Base-by-base conservation (phyloP, 2,797 vertebrate species). In the Ptychobarbus kaznakovi region DNA sequence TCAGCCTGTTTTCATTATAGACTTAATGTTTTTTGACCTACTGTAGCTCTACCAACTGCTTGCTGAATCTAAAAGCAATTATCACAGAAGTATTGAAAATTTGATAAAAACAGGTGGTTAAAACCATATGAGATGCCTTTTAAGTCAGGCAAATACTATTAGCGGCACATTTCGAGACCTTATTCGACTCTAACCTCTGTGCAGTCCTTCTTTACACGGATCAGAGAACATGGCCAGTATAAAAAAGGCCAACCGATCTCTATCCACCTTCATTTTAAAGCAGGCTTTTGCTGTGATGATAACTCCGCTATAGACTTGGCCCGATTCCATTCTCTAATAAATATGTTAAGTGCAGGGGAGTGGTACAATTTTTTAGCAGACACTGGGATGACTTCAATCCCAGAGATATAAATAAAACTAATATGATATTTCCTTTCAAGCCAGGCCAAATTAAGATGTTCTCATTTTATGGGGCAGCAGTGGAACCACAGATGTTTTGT, bases 311-410 rank as follows among this genome's bases (percentile, higher is more conserved):
- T n/a, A 78, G 85, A 87, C 84, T 86, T 90, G 86, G 86, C 82
- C 72, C 58, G 32, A 79, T 88, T 89, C 83, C 86, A 88, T 86
- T 40, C 83, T 73, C 91, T 93, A 92, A 94, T 94, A 93, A 94
- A 95, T 94, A 92, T 90, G 87, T 91, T 88, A 87, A 90, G 82
- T 87, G 25, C 69, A 89, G 76, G 61, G 51, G 74, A 81, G 74
- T 86, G 76, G 85, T 86, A 82, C 85, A 85, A 87, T 65, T 84
- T 84, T 82, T 85, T 25, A 85, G 86, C 58, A 89, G 89, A 85
- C 87, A 85, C 74, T 80, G 72, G 84, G 88, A 86, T 80, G 86
- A 91, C 89, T 88, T 89, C 85, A 87, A 89, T 87, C 87, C 87
- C 87, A 68, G 56, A 83, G 83, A 89, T 83, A 90, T 90, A 89